Base-by-base conservation (phyloP, 1,140 invertebrate genomes). In the Nilaparvata lugens region DNA sequence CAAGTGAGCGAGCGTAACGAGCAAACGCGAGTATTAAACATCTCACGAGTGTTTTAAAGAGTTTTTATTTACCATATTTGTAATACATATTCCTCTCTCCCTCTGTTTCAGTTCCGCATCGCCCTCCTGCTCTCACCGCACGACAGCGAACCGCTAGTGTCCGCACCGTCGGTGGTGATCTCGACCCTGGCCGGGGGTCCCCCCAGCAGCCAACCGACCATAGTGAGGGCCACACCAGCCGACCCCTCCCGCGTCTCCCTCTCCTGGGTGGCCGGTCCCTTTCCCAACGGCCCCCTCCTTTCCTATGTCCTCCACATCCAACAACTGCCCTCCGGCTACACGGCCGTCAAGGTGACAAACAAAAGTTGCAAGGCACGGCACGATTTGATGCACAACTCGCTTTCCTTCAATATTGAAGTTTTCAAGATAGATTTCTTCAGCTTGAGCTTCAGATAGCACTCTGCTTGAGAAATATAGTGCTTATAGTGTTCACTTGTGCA, bases 201-300 rank as follows among this genome's bases (percentile, higher is more conserved):
- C 18, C 89, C 90, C 6, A 79, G 81, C 45, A 90, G 88, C 4
- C 75, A 83, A 28, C 89, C 89, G 31, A 73, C 78, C 61, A 84
- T 85, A 62, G 79, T 93, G 61, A 81, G 86, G 64, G 79, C 87
- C n/a, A 81, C 86, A 25, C 84, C 90, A 0, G 80, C 93, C 31
- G 90, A 93, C 70, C 82, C 87, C n/a, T 84, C 82, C 62, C 81
- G 90, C 63, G 84, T 95, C 24, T 89, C 88, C 58, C 80, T 95
- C 13, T 88, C 85, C 64, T 96, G 93, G 93, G 82, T 86, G 72
- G 85, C 89, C 4, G 93, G 93, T 13, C 79, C 81, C 11, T 93
- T 90, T 69, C 85, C 87, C 21, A 94, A 94, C 73, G 92, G 91
- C 56, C 89, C 88, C 61, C 77, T 96, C 63, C 81, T 93, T 48